A percentile compares a stretch with the other conserved stretches of the same genome.
Conservation (phyloP, 2,797 vertebrate species). For the Cephalopachus bancanus region DNA sequence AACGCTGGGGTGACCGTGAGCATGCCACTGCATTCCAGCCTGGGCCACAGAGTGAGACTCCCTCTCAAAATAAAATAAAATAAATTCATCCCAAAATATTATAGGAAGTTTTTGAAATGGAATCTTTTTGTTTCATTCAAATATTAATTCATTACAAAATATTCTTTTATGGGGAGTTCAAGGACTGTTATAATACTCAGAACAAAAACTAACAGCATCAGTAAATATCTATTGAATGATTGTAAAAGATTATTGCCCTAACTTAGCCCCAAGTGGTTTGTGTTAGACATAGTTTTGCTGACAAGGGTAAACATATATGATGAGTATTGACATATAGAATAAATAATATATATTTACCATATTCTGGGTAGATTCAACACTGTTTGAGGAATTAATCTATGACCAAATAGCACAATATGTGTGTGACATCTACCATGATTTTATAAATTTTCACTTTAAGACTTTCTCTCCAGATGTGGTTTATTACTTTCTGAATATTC, state of each 20-base stretch:
- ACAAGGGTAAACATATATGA: background rate
- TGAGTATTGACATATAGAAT: background rate
- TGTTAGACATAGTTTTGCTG: background rate
- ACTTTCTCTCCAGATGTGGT: background rate
- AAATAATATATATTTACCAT: background rate
- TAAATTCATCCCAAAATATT: background rate
- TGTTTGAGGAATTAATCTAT: background rate
- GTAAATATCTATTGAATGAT: slow-evolving; percentile 39
- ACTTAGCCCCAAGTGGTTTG: background rate
- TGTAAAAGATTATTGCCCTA: background rate
- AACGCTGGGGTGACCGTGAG: too few relatives aligned
- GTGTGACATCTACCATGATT: background rate
- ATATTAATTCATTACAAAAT: background rate
- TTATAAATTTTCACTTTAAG: background rate
- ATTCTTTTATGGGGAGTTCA: background rate
- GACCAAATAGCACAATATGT: background rate
- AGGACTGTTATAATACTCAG: background rate
- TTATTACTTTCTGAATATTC: slow-evolving; percentile 45
- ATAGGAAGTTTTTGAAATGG: background rate
- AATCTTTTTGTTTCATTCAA: background rate
- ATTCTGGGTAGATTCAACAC: background rate
- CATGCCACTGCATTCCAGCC: too few relatives aligned
- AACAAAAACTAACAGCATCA: background rate
- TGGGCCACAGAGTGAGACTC: too few relatives aligned
- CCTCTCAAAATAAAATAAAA: background rate